Evolutionary conservation across 1,140 invertebrate species (phyloP).

Genomic region (Drosophila paulistorum): DNA sequence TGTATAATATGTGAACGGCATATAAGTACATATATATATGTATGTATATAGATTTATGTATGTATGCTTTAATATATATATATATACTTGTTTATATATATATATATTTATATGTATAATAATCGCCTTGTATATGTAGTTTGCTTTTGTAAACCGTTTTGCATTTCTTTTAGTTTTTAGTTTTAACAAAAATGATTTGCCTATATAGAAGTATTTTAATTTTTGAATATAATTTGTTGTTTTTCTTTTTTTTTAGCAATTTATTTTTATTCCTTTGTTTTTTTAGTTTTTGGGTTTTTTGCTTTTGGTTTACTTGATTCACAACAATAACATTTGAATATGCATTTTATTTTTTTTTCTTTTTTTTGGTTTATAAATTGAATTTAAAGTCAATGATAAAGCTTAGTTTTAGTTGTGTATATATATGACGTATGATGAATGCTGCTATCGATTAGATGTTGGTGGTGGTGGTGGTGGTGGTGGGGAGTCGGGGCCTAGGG

Average conservation of each 20-base stretch:
- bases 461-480: background rate
- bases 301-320: conserved; percentile 69
- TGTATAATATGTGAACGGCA: conserved; percentile 13
- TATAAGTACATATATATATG: conserved; percentile 36
- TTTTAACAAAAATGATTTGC: conserved; percentile 67
- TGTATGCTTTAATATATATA: conserved; percentile 33
- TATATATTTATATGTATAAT: conserved; percentile 29
- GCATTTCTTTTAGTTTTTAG: conserved; percentile 20
- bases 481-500: background rate
- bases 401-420: conserved; percentile 10
- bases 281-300: conserved; percentile 27
- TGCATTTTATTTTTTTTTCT: conserved; percentile 46
- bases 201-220: conserved; percentile 38
- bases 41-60: conserved; percentile 13
- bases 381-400: conserved; percentile 22
- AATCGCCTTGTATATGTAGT: conserved; percentile 30
- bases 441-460: conserved; percentile 15
- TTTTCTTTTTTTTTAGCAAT: conserved; percentile 17
- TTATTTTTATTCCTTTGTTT: conserved; percentile 19
- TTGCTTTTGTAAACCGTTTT: conserved; percentile 30
- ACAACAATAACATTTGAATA: conserved; percentile 80
- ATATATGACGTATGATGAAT: background rate
- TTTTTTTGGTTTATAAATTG: conserved; percentile 8
- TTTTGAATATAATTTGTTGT: conserved; percentile 14
- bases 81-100: conserved; percentile 51